These are phyloP conservation scores for Neotoxoptera formosana DNA, from an alignment of 1,140 invertebrate genomes.

Conservation along the genomic window DNA sequence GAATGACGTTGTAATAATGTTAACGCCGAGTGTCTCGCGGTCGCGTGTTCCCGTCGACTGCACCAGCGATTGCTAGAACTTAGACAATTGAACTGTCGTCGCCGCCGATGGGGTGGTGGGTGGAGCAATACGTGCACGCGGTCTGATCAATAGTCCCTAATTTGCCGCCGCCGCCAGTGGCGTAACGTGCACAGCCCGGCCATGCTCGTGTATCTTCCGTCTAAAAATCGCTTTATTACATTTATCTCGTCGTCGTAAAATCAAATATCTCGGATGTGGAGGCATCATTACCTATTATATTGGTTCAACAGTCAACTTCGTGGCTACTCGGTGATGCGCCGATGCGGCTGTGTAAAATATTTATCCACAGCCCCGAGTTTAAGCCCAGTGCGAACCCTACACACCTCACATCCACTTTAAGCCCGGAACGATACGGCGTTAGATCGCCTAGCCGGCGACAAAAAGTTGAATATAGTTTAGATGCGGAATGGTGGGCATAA, in stretches of 20 bases:
- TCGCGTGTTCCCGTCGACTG: background rate
- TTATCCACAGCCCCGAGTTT: background rate
- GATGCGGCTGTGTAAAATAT: background rate
- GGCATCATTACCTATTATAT: background rate
- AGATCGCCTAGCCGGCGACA: no score
- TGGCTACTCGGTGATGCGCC: background rate
- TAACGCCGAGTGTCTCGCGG: background rate
- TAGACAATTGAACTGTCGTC: background rate
- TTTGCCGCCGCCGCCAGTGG: background rate
- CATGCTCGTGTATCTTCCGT: background rate
- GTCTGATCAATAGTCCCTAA: slow-evolving; percentile 27
- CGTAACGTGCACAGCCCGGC: background rate
- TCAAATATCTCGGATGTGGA: background rate
- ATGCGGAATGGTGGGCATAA: background rate
- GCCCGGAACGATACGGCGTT: no score
- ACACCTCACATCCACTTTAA: no score
- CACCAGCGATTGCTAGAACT: background rate
- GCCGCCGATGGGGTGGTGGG: background rate
- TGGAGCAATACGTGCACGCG: background rate
- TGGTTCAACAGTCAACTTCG: background rate
- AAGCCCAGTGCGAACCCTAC: background rate
- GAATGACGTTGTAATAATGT: background rate
- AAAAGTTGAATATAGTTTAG: background rate
- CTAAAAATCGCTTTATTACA: background rate
- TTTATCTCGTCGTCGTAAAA: background rate